These are phyloP conservation scores for Kradibia gibbosae DNA, from an alignment of 1,140 invertebrate species.

Conservation along the genomic window DNA sequence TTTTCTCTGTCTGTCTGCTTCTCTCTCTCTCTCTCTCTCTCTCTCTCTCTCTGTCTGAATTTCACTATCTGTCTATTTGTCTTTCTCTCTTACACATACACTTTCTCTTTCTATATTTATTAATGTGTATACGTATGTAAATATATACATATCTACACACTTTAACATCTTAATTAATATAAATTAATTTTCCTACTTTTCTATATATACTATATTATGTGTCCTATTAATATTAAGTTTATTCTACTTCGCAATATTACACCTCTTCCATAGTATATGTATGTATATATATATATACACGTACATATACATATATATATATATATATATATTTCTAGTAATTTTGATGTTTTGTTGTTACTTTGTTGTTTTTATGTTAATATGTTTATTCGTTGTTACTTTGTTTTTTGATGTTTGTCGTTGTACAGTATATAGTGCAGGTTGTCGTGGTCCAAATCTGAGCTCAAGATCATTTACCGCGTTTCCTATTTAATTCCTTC, in stretches of 20 bases:
- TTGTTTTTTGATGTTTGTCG: constrained; percentile 73
- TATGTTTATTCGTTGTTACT: constrained; percentile 72
- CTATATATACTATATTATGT: constrained; percentile 43
- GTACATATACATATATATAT: constrained; percentile 53
- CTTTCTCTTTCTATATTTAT: neutral
- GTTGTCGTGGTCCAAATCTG: constrained; percentile 34
- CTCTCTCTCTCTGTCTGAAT: neutral
- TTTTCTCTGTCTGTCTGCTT: constrained; percentile 36
- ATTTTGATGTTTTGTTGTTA: constrained; percentile 62
- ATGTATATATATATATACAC: constrained; percentile 52
- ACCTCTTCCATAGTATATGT: constrained; percentile 55
- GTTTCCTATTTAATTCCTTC: neutral
- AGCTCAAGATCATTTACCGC: constrained; percentile 17
- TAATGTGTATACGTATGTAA: constrained; percentile 5
- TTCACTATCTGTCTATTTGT: neutral
- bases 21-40: neutral
- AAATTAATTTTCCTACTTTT: constrained; percentile 37
- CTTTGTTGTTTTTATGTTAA: constrained; percentile 67
- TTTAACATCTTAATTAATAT: constrained; percentile 24
- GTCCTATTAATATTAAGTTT: constrained; percentile 1
- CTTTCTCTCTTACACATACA: neutral
- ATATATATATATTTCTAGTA: constrained; percentile 59
- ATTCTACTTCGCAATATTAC: constrained; percentile 58
- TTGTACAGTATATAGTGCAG: constrained; percentile 63
- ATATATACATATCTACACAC: neutral